phyloP scores from a whole-genome alignment of 2,113 vertebrate genomes.

The Phylloscopus trochilus region DNA sequence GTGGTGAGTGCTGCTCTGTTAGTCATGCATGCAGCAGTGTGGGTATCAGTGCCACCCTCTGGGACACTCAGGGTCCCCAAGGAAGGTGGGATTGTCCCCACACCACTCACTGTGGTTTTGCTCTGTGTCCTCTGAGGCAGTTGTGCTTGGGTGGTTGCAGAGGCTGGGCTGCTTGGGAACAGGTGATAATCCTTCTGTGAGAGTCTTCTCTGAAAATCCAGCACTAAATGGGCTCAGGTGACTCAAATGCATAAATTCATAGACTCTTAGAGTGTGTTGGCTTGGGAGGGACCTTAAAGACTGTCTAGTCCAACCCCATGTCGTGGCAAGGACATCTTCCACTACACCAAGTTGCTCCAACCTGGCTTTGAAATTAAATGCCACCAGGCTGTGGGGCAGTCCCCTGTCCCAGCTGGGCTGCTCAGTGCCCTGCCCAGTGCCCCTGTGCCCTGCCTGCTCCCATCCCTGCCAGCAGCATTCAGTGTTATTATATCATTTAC shows the following conservation, averaged over 20 bases:
- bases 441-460: background rate
- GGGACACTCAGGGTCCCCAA: background rate
- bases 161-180: background rate
- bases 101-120: background rate
- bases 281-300: background rate
- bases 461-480: background rate
- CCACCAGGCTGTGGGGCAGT: background rate
- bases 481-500: background rate
- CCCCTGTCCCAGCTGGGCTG: background rate
- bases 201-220: background rate
- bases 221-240: background rate
- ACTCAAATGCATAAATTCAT: background rate
- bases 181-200: background rate
- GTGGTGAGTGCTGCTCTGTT: background rate
- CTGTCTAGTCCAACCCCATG: fast-evolving
- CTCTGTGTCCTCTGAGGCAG: background rate
- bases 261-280: background rate
- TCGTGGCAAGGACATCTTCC: background rate
- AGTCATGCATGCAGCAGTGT: background rate
- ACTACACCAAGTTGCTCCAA: background rate
- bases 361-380: background rate
- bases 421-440: background rate
- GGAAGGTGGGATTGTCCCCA: background rate
- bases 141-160: background rate
- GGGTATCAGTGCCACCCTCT: background rate